Conservation (phyloP, 2,113 vertebrate genomes). For the Nematolebias whitei region DNA sequence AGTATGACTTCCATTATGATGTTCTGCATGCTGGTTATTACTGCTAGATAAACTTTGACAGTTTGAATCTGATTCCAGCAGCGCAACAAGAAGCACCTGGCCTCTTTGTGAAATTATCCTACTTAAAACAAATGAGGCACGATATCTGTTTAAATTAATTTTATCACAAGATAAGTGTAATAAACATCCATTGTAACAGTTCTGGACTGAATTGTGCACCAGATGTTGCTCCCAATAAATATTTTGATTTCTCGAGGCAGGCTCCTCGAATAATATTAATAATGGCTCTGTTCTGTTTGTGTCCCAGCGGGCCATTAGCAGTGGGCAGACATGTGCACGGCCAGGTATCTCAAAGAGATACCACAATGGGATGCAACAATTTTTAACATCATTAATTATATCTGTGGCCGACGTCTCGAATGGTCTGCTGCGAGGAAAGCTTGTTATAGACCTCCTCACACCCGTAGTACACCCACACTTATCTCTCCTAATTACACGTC, state of each 20-base stretch:
- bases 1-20: conserved; percentile 26
- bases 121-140: conserved; percentile 12
- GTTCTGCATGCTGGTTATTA: conserved; percentile 34
- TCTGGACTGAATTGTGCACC: not conserved
- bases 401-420: not conserved
- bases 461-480: not conserved
- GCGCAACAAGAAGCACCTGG: conserved; percentile 17
- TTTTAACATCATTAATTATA: conserved; percentile 14
- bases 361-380: not conserved
- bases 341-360: not conserved
- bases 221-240: conserved; percentile 6
- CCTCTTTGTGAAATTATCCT: conserved; percentile 15
- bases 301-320: not conserved
- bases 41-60: conserved; percentile 29
- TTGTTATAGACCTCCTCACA: not conserved
- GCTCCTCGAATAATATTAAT: conserved; percentile 5
- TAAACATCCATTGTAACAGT: conserved; percentile 7
- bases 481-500: conserved; percentile 1
- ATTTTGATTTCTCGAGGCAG: conserved; percentile 1
- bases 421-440: not conserved
- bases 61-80: conserved; percentile 27
- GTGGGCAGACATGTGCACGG: not conserved
- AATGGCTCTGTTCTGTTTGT: conserved; percentile 8
- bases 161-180: not conserved
- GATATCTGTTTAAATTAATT: conserved; percentile 20